Conservation (phyloP, 2,888 invertebrate species). For the Spodoptera littoralis region DNA sequence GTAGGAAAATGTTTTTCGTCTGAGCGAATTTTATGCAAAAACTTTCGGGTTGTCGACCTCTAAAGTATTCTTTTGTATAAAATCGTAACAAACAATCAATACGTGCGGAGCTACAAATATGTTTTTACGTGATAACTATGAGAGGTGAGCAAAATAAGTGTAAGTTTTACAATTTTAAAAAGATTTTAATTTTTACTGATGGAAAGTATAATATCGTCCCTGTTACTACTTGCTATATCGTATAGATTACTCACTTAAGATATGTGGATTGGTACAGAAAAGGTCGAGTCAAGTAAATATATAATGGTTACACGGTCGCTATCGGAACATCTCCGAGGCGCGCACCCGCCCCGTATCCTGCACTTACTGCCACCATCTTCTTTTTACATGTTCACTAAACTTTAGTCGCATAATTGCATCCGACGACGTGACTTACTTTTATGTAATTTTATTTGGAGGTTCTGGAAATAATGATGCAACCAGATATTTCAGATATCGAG, state of each 20-base stretch:
- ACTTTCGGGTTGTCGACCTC: slow-evolving; percentile 1
- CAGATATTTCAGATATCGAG: slow-evolving; percentile 20
- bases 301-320: slow-evolving; percentile 23
- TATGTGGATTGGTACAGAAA: too few species aligned
- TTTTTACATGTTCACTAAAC: slow-evolving; percentile 40
- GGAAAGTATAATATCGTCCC: too few species aligned
- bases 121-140: too few species aligned
- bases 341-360: slow-evolving; percentile 32
- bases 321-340: slow-evolving; percentile 47
- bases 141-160: too few species aligned
- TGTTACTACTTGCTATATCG: too few species aligned
- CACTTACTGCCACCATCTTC: slow-evolving; percentile 42
- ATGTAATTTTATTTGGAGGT: slow-evolving; percentile 21
- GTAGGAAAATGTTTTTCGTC: slow-evolving; percentile 12
- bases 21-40: neutral
- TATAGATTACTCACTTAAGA: too few species aligned
- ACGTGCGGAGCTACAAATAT: neutral
- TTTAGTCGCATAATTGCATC: slow-evolving; percentile 48
- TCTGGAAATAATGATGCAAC: slow-evolving; percentile 18
- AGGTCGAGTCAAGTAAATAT: slow-evolving; percentile 4
- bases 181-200: too few species aligned
- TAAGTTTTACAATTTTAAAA: too few species aligned
- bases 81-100: slow-evolving; percentile 2
- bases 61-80: slow-evolving; percentile 11
- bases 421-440: slow-evolving; percentile 44